A percentile compares a stretch with the other conserved stretches of the same genome.
Evolutionary conservation across 37 sponge, comb jelly and placozoan genomes (phyloP).

Genomic region (Oscarella lobularis): DNA sequence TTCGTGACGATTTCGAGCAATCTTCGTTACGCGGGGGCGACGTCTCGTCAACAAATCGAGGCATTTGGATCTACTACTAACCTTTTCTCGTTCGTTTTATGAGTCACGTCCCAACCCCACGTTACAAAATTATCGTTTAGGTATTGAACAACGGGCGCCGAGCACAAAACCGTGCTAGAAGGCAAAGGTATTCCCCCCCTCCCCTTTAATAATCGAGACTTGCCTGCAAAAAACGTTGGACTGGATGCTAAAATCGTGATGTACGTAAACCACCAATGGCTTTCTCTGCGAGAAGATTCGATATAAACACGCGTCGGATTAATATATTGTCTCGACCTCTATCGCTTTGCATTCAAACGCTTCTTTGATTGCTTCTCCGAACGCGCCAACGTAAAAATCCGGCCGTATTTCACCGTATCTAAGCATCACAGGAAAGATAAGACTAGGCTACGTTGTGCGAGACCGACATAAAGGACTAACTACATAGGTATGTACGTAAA

Average conservation of each 20-base stretch:
- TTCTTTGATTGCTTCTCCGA: constrained; percentile 60
- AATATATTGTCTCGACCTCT: background rate
- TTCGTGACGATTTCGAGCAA: constrained; percentile 53
- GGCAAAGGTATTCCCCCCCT: background rate
- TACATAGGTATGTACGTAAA: too few species aligned
- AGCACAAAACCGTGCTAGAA: constrained; percentile 54
- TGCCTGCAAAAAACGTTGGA: constrained; percentile 83
- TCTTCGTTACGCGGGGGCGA: constrained; percentile 8
- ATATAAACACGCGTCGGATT: background rate
- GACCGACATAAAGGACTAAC: too few species aligned
- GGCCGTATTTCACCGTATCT: constrained; percentile 72
- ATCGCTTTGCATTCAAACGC: constrained; percentile 21
- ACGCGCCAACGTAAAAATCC: constrained; percentile 61
- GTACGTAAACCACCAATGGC: constrained; percentile 73
- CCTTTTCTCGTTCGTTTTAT: constrained; percentile 11
- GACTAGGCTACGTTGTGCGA: too few species aligned
- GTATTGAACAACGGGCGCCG: constrained; percentile 57
- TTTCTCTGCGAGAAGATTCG: constrained; percentile 27
- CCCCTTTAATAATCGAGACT: background rate
- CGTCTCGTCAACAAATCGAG: background rate
- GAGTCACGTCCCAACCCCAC: constrained; percentile 93
- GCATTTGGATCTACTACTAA: constrained; percentile 9
- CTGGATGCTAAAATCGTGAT: constrained; percentile 76
- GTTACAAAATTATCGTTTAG: constrained; percentile 56
- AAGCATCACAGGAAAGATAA: background rate